Evolutionary conservation across 2,113 vertebrate species (phyloP), one percentile per base, ranked within the genome.

Genomic region (Grammomys surdaster): DNA sequence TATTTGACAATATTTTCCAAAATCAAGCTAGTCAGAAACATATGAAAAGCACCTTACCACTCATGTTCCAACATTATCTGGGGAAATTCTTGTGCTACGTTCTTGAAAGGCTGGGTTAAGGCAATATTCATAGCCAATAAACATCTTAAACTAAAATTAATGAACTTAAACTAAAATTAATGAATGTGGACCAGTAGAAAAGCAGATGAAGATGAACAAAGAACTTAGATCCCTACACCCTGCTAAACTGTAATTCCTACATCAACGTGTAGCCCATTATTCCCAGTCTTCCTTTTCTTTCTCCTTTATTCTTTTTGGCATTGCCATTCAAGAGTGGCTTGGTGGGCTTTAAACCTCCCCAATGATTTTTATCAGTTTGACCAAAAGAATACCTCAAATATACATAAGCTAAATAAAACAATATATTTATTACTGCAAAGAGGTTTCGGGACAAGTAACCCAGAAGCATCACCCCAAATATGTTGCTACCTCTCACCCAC

Each of bases 11-110:
- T 72, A 88, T 58, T 94, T 95, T 94, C 88, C 78, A 87, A 89
- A 95, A 89, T 60, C 60, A 90, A 94, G 31, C 65, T 78, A 95
- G n/a, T 81, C n/a, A 82, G 14, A 97, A 96, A 93, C 58, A 96
- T 36, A 54, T 94, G 69, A 46, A 95, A 24, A 89, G 36, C n/a
- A 88, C 4, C 7, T 92, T 73, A 88, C 22, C 33, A 31, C 43
- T 92, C 69, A 92, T 60, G 86, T 67, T 86, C 54, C 73, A 96
- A 91, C 31, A 88, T 7, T 77, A 89, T 72, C 69, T 94, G 6
- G 14, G 56, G 36, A 95, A 96, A 87, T 28, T 94, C 24, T 92
- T 92, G 81, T 88, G 13, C n/a, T 90, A 63, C 51, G 88, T 40
- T 84, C 63, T 96, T 87, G 13, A 89, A 51, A 91, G 63, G 60